Base-by-base conservation (phyloP, 2,888 invertebrate genomes). In the Drosophila neotestacea region DNA sequence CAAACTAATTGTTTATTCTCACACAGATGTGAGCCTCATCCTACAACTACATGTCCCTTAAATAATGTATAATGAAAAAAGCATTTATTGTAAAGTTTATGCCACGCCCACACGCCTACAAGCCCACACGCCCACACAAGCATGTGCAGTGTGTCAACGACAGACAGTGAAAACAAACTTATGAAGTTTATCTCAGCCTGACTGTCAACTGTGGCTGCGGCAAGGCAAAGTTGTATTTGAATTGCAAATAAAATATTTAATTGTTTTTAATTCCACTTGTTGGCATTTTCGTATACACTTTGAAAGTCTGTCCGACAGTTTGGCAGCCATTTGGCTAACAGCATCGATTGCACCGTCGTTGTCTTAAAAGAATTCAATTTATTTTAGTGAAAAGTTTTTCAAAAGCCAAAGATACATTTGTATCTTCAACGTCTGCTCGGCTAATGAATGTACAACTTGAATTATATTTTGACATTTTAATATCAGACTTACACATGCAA, bases 191-290 rank as follows among this genome's bases (percentile, higher is more conserved):
- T 58, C 50, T 52, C 16, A 50, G n/a, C 34, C 32, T 50, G 50
- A 32, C 41, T 41, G 46, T 39, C 28, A 30, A 34, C 48, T 42
- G 58, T 70, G 22, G 41, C 47, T 32, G 41, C 54, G 54, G 46
- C 60, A 63, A 56, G 42, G 28, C 32, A 69, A 71, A 70, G 52
- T 68, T 78, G 52, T 55, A 70, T 70, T 73, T 70, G 48, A 71
- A 67, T 59, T 68, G 52, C 62, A 72, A 75, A 83, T 89, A 63
- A 80, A 85, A 78, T 73, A 90, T 86, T 80, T 81, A 77, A 88
- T 86, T 86, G 77, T 73, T 88, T 83, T 83, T 72, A 70, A 80
- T 85, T 74, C 67, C 55, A 54, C 51, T 69, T 69, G 48, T 67
- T 60, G 42, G 38, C 58, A 69, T 69, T 67, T 65, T 65, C 50